Evolutionary conservation across 1,140 invertebrate species (phyloP), one percentile per base, ranked within the genome.

Genomic region (Listronotus oregonensis): DNA sequence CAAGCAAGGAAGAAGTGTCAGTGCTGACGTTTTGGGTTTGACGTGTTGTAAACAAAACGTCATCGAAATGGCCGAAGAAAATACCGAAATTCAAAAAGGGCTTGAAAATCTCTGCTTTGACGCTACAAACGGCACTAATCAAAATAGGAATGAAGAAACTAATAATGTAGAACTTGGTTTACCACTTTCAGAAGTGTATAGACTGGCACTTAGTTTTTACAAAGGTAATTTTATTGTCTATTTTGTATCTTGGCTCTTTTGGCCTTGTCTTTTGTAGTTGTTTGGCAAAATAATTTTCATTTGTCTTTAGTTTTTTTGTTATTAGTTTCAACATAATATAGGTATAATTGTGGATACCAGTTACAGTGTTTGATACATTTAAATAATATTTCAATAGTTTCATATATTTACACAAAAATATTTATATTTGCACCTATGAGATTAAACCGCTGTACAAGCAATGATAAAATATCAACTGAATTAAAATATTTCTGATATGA

Each of bases 141-240:
- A 39, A 18, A 40, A 40, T 27, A 60, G 51, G 39, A 68, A 37
- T 47, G 31, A 31, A 42, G 32, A 50, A 63, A 56, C 59, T 52
- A 61, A 73, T 31, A 64, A 58, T 31, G 27, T 68, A 42, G 69
- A 76, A 56, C 70, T 70, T 69, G 87, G 89, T 17, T 82, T 93
- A 72, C 84, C 86, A 14, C 77, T 91, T 54, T 84, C 84, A 77
- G 91, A 94, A 74, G 85, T 96, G n/a, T 96, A 95, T 78, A 90
- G 89, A 81, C 84, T 95, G 62, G 91, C 91, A 17, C 79, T 95
- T 21, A 86, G 84, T 73, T 96, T 95, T 80, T 95, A 94, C 74
- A 95, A 93, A 90, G 93, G 94, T 95, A 84, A 77, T 75, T 68
- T 14, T 55, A 55, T 64, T 52, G n/a, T n/a, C 63, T 14, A 14